Evolutionary conservation across 2,113 vertebrate genomes (phyloP).

Genomic region (Nycticorax nycticorax): DNA sequence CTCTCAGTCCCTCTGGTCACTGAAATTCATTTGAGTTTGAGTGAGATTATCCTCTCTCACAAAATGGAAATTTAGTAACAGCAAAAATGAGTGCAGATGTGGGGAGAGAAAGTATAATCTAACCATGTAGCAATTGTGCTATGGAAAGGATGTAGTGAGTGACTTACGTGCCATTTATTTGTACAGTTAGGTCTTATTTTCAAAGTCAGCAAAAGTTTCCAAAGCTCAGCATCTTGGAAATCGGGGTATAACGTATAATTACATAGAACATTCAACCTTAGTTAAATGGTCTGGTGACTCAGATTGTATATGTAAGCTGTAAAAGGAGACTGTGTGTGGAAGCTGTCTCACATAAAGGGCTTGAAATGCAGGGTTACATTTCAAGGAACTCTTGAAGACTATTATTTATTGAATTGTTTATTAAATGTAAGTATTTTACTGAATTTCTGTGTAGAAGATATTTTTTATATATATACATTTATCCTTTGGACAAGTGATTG

Average conservation of each 20-base stretch:
- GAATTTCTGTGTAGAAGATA: background rate
- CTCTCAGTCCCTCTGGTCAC: background rate
- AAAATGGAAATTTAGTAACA: background rate
- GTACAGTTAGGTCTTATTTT: background rate
- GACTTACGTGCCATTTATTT: background rate
- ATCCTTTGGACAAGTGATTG: background rate
- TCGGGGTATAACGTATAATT: background rate
- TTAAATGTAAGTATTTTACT: background rate
- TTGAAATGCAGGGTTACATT: background rate
- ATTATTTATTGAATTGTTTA: background rate
- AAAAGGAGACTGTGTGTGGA: background rate
- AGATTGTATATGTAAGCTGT: background rate
- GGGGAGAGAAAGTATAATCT: background rate
- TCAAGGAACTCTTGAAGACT: background rate
- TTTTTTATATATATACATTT: background rate
- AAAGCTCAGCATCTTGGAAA: constrained; percentile 1
- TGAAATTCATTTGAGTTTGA: background rate
- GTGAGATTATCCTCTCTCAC: background rate
- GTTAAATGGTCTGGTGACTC: background rate
- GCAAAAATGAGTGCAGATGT: background rate
- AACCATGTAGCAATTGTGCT: background rate
- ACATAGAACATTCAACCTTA: background rate
- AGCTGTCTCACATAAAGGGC: background rate
- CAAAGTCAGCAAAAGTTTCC: constrained; percentile 22
- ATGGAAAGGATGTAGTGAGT: background rate